Conservation (phyloP, 1,140 invertebrate species). For the Drosophila lowei region DNA sequence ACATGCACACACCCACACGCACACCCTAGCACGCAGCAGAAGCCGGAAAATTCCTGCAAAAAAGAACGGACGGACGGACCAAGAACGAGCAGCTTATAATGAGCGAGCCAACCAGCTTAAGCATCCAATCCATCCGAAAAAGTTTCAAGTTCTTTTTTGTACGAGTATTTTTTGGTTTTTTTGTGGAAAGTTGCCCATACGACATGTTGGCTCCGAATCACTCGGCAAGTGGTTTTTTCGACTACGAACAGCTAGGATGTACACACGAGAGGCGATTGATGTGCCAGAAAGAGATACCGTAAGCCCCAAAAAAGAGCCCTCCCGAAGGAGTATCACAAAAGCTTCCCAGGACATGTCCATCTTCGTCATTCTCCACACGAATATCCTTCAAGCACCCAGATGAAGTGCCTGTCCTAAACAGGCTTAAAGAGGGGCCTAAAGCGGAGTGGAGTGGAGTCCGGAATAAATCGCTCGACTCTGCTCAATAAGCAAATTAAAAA, state of each 20-base stretch:
- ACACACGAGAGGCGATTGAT: slow-evolving; percentile 23
- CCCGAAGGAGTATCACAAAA: no score
- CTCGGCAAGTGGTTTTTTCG: slow-evolving; percentile 10
- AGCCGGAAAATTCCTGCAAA: slow-evolving; percentile 20
- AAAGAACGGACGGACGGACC: slow-evolving; percentile 21
- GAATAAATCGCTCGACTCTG: slow-evolving; percentile 1
- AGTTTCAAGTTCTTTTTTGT: slow-evolving; percentile 48
- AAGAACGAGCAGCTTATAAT: slow-evolving; percentile 36
- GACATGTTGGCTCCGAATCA: slow-evolving; percentile 56
- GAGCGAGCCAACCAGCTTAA: slow-evolving; percentile 46
- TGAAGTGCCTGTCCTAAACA: slow-evolving; percentile 1
- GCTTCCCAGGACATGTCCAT: no score
- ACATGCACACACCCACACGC: slow-evolving; percentile 42
- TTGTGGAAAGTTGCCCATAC: slow-evolving; percentile 35
- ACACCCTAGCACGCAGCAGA: not conserved
- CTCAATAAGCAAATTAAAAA: slow-evolving; percentile 36
- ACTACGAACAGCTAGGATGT: slow-evolving; percentile 2
- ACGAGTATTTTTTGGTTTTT: slow-evolving; percentile 3
- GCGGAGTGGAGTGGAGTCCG: no score
- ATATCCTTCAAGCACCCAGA: not conserved
- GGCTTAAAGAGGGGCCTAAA: no score
- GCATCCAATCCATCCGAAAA: slow-evolving; percentile 36
- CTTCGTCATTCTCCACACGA: no score
- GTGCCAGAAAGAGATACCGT: slow-evolving; percentile 3
- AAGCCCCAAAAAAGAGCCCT: no score